phyloP scores from a whole-genome alignment of 2,888 invertebrate species.

The Megastigmus dorsalis region DNA sequence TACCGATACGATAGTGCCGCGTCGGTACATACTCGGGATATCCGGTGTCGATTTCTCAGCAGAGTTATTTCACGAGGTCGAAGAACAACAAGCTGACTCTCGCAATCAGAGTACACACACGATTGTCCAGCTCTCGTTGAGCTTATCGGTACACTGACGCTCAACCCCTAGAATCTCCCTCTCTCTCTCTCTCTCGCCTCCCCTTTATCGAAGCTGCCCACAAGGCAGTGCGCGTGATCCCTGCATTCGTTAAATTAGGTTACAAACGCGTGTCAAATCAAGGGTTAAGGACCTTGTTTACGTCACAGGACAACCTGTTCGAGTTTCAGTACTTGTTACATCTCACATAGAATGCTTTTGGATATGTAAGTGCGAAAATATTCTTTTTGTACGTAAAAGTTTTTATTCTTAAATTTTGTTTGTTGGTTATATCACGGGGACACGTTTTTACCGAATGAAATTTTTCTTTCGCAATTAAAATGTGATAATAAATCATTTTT shows the following conservation, averaged over 20 bases:
- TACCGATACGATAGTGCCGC: neutral
- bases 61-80: constrained; percentile 20
- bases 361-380: no score
- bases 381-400: no score
- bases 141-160: constrained; percentile 34
- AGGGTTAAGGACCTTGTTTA: constrained; percentile 45
- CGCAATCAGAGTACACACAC: constrained; percentile 20
- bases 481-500: no score
- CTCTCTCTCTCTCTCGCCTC: constrained; percentile 37
- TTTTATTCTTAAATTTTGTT: no score
- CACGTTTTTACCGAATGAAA: no score
- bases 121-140: constrained; percentile 17
- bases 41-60: constrained; percentile 43
- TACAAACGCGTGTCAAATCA: constrained; percentile 2
- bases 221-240: constrained; percentile 30
- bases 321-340: no score
- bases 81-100: constrained; percentile 38
- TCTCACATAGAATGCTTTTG: no score
- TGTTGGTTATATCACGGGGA: no score
- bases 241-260: constrained; percentile 35
- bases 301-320: neutral
- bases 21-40: constrained; percentile 12
- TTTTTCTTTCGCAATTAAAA: no score
- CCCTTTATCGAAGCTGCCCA: constrained; percentile 53
- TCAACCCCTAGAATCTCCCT: constrained; percentile 26